Evolutionary conservation across 2,113 vertebrate species (phyloP), one percentile per base, ranked within the genome.

Genomic region (Lathamus discolor): DNA sequence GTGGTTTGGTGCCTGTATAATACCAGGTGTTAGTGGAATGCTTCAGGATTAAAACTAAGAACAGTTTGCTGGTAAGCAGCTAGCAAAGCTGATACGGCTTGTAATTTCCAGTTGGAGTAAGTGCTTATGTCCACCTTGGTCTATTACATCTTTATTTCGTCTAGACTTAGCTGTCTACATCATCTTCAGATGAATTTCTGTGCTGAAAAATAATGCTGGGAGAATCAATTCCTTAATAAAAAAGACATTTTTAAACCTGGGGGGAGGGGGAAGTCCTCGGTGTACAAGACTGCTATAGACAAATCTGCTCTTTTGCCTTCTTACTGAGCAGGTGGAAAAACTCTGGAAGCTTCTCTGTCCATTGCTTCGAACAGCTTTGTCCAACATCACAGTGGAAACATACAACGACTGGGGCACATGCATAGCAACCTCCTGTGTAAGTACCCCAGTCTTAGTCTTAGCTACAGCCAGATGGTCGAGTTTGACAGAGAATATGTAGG

Each of bases 391-490:
- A 3, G 98, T 99, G 86, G 99, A 99, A 93, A 99, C 99, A 0
- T 99, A 99, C 28, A 98, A 98, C 5, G 99, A 99, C 83, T 99
- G 99, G 99, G 99, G 99, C 51, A 99, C 99, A 3, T 99, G 99
- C 95, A 99, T 99, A 75, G 99, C 99, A 80, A 99, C 99, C 4
- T 99, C 99, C 61, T 99, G 99, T 95, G 99, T 99, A 98, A 98
- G 99, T 98, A 68, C 17, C 43, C 6, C 9, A 16, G 6, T 28
- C 48, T 57, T 51, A 57, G 17, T 70, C 85, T 84, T 48, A 77
- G 37, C 33, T 63, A 7, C 25, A 31, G 35, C 77, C 17, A 57
- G 29, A 14, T 33, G 16, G 12, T 23, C 7, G n/a, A 11, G 9
- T 19, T 77, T 62, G 46, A 62, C 7, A 22, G 27, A 18, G 37